Evolutionary conservation across 2,888 invertebrate species (phyloP).

Genomic region (Oeneis ivallda): DNA sequence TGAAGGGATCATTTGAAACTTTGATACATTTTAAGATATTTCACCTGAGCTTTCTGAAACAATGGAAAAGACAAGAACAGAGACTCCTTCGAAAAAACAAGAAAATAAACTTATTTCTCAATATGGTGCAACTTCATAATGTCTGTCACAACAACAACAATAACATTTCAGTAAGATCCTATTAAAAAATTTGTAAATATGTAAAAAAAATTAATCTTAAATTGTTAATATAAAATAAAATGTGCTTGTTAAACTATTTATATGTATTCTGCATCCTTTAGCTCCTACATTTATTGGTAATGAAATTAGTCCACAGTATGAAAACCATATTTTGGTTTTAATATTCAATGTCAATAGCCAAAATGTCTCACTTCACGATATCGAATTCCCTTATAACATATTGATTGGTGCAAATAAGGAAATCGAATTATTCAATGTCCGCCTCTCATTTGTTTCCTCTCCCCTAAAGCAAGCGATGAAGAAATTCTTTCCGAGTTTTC

Average conservation of each 20-base stretch:
- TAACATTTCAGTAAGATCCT: no score
- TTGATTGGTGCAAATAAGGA: slow-evolving; percentile 81
- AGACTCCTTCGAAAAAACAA: neutral
- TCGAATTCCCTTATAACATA: slow-evolving; percentile 73
- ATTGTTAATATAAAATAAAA: no score
- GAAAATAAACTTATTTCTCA: neutral
- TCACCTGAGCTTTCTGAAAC: slow-evolving; percentile 58
- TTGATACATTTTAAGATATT: slow-evolving; percentile 61
- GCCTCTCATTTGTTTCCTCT: slow-evolving; percentile 80
- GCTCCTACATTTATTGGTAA: no score
- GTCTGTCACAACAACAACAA: no score
- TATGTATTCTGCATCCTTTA: no score
- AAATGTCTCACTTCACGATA: slow-evolving; percentile 52
- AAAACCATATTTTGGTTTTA: neutral
- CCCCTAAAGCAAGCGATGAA: slow-evolving; percentile 77
- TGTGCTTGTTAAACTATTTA: no score
- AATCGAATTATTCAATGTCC: slow-evolving; percentile 82
- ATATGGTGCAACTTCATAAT: no score
- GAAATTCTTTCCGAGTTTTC: slow-evolving; percentile 82
- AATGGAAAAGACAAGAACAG: no score
- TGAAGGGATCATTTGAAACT: slow-evolving; percentile 63
- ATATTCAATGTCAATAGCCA: slow-evolving; percentile 40
- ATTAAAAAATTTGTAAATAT: no score
- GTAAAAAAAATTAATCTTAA: no score
- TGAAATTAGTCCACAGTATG: neutral